These are phyloP conservation scores for Schizopygopsis malacanthus DNA, from an alignment of 2,797 vertebrate species.

Conservation along the genomic window DNA sequence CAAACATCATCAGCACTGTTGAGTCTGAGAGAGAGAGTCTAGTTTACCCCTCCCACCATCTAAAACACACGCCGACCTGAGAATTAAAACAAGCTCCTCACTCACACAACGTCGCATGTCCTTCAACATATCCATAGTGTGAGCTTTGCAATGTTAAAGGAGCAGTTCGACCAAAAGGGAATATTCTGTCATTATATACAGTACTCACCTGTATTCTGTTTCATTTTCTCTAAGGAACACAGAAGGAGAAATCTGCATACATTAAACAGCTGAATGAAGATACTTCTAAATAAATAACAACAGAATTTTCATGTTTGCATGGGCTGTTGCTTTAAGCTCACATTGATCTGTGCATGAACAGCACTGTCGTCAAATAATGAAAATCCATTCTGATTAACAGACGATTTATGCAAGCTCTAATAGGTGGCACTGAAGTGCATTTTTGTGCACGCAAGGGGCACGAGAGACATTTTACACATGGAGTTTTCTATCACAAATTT, in stretches of 20 bases:
- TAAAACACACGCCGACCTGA: slow-evolving; percentile 28
- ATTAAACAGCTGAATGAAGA: not conserved
- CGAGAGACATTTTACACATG: not conserved
- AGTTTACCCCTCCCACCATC: slow-evolving; percentile 29
- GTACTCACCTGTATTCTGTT: not conserved
- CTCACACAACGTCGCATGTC: not conserved
- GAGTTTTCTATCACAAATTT: not conserved
- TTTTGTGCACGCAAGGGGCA: not conserved
- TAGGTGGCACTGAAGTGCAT: slow-evolving; percentile 45
- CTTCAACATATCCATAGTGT: not conserved
- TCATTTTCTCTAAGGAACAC: not conserved
- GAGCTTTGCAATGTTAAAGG: slow-evolving; percentile 4
- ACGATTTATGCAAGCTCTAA: slow-evolving; percentile 76
- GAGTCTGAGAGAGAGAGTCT: slow-evolving; percentile 26
- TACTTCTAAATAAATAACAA: not conserved
- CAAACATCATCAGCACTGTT: slow-evolving; percentile 69
- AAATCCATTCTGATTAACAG: slow-evolving; percentile 71
- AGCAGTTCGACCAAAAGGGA: not conserved
- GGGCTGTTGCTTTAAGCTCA: not conserved
- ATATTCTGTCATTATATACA: not conserved
- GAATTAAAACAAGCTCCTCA: slow-evolving; percentile 16
- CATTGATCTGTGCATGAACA: not conserved
- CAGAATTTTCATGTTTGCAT: not conserved
- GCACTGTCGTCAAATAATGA: not conserved
- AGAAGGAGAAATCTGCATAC: not conserved